Base-by-base conservation (phyloP, 2,797 vertebrate species). In the Sparus aurata region DNA sequence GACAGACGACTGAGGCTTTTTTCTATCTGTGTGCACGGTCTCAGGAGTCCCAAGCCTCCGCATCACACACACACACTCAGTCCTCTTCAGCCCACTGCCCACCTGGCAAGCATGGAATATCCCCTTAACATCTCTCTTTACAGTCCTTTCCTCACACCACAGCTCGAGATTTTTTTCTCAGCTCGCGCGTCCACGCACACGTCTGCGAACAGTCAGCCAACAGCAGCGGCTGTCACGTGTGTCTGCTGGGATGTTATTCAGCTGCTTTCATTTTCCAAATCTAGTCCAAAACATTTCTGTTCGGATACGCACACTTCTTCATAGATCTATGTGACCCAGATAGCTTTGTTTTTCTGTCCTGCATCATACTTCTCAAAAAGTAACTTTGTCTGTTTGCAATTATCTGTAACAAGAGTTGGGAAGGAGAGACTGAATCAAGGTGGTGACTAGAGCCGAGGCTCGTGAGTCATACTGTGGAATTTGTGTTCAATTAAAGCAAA, bases 351-450 rank as follows among this genome's bases (percentile, higher is more conserved):
- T 87, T 69, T 72, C 45, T 41, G 65, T 82, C 71, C 72, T 73
- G 83, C 68, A 57, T 85, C 73, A 68, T 75, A 83, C 71, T 85
- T 85, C 70, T 77, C 27, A 74, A 79, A 84, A 89, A 80, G 57
- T 76, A 59, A 85, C 77, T 82, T 87, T 91, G 88, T 78, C 93
- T 93, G 93, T 90, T 93, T 89, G 80, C 84, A 92, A 93, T 93
- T 92, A 93, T 90, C 81, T 79, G 78, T 57, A 86, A 88, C 71
- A 60, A 87, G 83, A 91, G 80, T 82, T 70, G 55, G 77, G 49
- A 79, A 83, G 72, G 46, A 73, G 75, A 79, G 66, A 79, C 41
- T 54, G 70, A 84, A 85, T 53, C 61, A 77, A 91, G 83, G 88
- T 89, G 89, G 88, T 58, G 83, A 86, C 89, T 80, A 16, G 50